phyloP scores from a whole-genome alignment of 2,797 vertebrate species.

The Helostoma temminkii region DNA sequence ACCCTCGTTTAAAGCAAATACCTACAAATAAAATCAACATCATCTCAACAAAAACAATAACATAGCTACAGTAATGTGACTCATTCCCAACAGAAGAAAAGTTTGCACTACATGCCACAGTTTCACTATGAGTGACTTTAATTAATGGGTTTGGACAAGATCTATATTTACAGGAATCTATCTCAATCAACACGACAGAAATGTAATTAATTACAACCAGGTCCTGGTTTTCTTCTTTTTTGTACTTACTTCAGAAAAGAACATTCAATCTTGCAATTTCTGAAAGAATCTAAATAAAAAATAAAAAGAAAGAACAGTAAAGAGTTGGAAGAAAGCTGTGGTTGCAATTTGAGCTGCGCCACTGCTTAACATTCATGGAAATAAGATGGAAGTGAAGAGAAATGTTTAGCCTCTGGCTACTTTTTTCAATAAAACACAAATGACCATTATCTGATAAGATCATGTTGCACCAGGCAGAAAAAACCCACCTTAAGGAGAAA shows the following conservation, averaged over 20 bases:
- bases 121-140: not conserved
- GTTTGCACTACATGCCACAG: slow-evolving; percentile 2
- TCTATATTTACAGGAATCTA: not conserved
- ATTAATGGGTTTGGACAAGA: not conserved
- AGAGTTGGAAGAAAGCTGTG: not conserved
- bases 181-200: slow-evolving; percentile 4
- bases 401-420: not conserved
- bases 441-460: slow-evolving; percentile 3
- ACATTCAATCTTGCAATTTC: not conserved
- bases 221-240: not conserved
- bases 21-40: slow-evolving; percentile 46
- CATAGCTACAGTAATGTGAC: slow-evolving; percentile 9
- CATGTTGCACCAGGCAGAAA: not conserved
- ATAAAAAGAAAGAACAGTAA: not conserved
- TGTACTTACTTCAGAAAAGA: not conserved
- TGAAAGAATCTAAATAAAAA: not conserved
- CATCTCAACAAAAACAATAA: not conserved
- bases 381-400: not conserved
- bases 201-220: slow-evolving; percentile 22
- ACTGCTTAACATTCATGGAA: not conserved
- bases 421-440: slow-evolving; percentile 3
- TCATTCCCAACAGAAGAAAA: slow-evolving; percentile 11
- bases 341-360: not conserved
- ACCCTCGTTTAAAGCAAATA: slow-evolving; percentile 14
- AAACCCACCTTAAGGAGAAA: not conserved